Conservation (phyloP, 2,888 invertebrate species). For the Aphrophora alni region DNA sequence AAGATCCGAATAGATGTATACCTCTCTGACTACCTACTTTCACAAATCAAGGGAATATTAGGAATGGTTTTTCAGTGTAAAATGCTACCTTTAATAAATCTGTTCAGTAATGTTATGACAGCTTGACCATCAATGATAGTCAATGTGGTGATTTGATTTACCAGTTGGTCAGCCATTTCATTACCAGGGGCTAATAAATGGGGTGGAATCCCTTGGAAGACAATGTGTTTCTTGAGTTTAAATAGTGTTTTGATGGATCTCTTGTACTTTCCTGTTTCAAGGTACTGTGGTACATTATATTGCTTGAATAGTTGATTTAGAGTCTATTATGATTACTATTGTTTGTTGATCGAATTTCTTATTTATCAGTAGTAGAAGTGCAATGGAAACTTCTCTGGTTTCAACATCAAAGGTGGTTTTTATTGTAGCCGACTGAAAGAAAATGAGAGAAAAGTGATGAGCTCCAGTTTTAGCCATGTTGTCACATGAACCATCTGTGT, state of each 20-base stretch:
- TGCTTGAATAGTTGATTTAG: neutral
- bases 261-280: too few species aligned
- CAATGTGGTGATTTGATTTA: neutral
- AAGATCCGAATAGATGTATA: too few species aligned
- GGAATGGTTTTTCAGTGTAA: too few species aligned
- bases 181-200: neutral
- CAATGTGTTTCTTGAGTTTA: neutral
- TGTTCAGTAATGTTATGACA: neutral
- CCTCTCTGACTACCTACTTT: too few species aligned
- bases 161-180: neutral
- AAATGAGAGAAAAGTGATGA: neutral
- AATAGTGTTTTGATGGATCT: neutral
- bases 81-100: too few species aligned
- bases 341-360: neutral
- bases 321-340: neutral
- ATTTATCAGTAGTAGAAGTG: neutral
- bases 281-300: neutral
- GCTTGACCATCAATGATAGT: neutral
- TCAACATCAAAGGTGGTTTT: neutral
- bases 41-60: too few species aligned
- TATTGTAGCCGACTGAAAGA: neutral
- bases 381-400: neutral
- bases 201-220: neutral
- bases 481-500: neutral
- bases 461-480: neutral